Conservation (phyloP, 2,888 invertebrate species). For the Orchesellides sinensis region DNA sequence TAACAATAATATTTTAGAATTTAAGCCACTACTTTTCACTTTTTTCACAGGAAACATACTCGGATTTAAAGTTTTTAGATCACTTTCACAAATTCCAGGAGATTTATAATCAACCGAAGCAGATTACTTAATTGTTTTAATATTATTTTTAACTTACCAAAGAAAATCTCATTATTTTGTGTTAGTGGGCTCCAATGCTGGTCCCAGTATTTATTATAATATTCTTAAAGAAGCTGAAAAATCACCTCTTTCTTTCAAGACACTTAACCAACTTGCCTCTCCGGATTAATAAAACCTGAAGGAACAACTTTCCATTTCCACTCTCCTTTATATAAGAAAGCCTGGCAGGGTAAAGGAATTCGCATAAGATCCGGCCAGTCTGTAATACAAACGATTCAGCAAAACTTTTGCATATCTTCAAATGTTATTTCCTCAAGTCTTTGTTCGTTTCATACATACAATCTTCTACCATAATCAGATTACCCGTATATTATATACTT, state of each 20-base stretch:
- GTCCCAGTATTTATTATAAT: constrained; percentile 13
- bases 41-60: background rate
- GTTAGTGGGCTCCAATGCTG: constrained; percentile 35
- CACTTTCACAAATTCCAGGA: background rate
- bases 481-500: background rate
- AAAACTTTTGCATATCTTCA: constrained; percentile 12
- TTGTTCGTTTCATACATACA: background rate
- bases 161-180: constrained; percentile 59
- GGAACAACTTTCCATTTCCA: constrained; percentile 74
- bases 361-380: constrained; percentile 31
- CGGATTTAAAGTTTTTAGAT: background rate
- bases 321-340: constrained; percentile 72
- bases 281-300: constrained; percentile 68
- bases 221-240: constrained; percentile 9
- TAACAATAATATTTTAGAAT: constrained; percentile 38
- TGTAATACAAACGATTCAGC: constrained; percentile 13
- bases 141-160: constrained; percentile 60
- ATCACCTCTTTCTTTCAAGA: constrained; percentile 19
- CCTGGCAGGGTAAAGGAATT: constrained; percentile 53
- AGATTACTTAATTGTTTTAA: background rate
- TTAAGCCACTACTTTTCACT: constrained; percentile 20
- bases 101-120: background rate
- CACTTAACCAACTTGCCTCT: constrained; percentile 58
- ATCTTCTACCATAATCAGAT: background rate
- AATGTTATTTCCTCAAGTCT: constrained; percentile 13